A percentile compares a stretch with the other conserved stretches of the same genome.
Conservation (phyloP, 2,888 invertebrate genomes). For the Synanthedon myopaeformis region DNA sequence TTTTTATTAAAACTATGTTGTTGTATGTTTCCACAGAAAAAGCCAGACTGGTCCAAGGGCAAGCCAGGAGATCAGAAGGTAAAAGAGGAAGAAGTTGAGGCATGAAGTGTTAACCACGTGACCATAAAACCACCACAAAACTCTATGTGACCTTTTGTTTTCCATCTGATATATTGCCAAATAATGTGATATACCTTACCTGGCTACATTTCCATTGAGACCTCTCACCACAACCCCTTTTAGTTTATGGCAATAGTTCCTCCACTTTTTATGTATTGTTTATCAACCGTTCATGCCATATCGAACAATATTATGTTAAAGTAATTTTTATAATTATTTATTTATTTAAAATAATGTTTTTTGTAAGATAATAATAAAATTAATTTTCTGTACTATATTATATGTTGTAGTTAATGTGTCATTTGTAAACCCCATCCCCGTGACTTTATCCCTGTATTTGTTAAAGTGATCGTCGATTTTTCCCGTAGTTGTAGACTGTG, state of each 20-base stretch:
- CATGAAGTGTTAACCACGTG: constrained; percentile 71
- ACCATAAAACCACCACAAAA: constrained; percentile 22
- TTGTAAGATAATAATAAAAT: constrained; percentile 63
- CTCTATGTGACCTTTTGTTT: constrained; percentile 43
- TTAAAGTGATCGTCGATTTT: neutral
- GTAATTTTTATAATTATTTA: constrained; percentile 51
- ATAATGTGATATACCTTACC: constrained; percentile 37
- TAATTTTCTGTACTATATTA: constrained; percentile 61
- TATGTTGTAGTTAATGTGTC: constrained; percentile 33
- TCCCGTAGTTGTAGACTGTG: neutral
- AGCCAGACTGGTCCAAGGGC: constrained; percentile 94
- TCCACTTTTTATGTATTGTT: constrained; percentile 38
- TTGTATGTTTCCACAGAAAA: constrained; percentile 78
- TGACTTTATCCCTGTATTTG: constrained; percentile 3
- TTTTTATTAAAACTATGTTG: constrained; percentile 8
- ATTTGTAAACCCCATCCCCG: constrained; percentile 19
- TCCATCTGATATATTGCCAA: constrained; percentile 39
- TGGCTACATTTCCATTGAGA: constrained; percentile 8
- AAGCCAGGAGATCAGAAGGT: constrained; percentile 91
- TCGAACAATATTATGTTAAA: constrained; percentile 33
- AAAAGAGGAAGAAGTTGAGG: constrained; percentile 85
- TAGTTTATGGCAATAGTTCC: constrained; percentile 23
- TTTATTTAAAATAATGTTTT: constrained; percentile 51
- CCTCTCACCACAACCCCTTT: constrained; percentile 11
- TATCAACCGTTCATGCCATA: constrained; percentile 36